These are phyloP conservation scores for Spodoptera frugiperda DNA, from an alignment of 1,140 invertebrate species.

Conservation along the genomic window DNA sequence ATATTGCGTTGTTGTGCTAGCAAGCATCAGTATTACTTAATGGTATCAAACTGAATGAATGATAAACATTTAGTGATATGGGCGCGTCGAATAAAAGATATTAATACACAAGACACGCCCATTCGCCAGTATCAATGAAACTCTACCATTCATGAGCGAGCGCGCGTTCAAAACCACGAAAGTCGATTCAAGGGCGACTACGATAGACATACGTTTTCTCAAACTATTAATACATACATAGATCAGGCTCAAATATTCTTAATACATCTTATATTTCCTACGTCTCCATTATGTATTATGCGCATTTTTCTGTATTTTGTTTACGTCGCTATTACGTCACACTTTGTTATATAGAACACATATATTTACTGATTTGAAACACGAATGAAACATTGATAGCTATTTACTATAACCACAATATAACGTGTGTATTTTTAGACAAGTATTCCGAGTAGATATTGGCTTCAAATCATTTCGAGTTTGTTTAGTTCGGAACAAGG, in stretches of 20 bases:
- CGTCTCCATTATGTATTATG: constrained; percentile 14
- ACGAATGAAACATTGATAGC: constrained; percentile 34
- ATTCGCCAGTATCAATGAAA: constrained; percentile 53
- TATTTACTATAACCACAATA: constrained; percentile 39
- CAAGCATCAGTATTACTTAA: constrained; percentile 11
- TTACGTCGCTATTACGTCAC: constrained; percentile 36
- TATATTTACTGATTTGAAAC: constrained; percentile 32
- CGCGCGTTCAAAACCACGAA: constrained; percentile 47
- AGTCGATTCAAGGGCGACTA: constrained; percentile 65
- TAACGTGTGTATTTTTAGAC: constrained; percentile 36
- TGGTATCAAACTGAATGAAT: constrained; percentile 13
- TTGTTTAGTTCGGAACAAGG: constrained; percentile 24
- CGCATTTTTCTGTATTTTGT: constrained; percentile 38
- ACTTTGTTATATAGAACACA: constrained; percentile 10
- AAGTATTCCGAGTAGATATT: constrained; percentile 31
- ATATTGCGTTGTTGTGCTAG: not conserved
- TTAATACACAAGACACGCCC: constrained; percentile 58
- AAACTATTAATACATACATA: constrained; percentile 29
- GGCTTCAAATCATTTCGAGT: constrained; percentile 42
- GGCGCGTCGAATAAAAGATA: constrained; percentile 31
- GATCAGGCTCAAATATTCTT: constrained; percentile 23
- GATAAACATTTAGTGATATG: constrained; percentile 37
- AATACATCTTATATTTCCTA: constrained; percentile 16
- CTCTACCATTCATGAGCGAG: constrained; percentile 44
- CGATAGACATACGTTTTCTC: constrained; percentile 54